Evolutionary conservation across 2,113 vertebrate species (phyloP).

Genomic region (Hymenochirus boettgeri): DNA sequence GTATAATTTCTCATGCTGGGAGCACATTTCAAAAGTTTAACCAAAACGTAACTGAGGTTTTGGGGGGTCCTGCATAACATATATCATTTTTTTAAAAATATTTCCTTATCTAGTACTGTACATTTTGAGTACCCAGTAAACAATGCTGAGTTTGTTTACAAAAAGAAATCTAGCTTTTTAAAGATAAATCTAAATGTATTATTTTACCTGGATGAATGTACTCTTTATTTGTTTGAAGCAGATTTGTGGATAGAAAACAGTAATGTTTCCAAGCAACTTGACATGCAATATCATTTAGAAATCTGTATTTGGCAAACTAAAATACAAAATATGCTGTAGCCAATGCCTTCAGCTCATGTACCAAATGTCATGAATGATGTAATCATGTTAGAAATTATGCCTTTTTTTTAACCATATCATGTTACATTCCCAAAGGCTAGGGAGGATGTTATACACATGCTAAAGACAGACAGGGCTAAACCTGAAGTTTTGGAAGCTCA

Average conservation of each 20-base stretch:
- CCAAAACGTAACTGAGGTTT: too few species aligned
- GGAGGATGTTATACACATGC: constrained; percentile 89
- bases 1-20: too few species aligned
- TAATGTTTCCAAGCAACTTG: constrained; percentile 60
- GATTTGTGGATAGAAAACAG: constrained; percentile 28
- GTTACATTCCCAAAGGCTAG: constrained; percentile 73
- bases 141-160: too few species aligned
- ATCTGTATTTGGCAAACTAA: constrained; percentile 49
- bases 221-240: too few species aligned
- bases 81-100: too few species aligned
- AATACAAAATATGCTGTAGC: constrained; percentile 40
- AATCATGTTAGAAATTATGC: constrained; percentile 29
- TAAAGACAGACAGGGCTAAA: constrained; percentile 77
- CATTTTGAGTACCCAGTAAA: too few species aligned
- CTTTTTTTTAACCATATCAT: constrained; percentile 43
- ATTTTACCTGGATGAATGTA: too few species aligned
- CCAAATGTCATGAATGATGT: constrained; percentile 26
- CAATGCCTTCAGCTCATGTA: constrained; percentile 19
- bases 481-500: constrained; percentile 84
- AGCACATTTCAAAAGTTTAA: too few species aligned
- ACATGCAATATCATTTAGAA: constrained; percentile 50
- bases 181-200: not conserved
- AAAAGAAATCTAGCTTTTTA: too few species aligned
- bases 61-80: too few species aligned
- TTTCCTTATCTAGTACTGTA: too few species aligned